phyloP scores from a whole-genome alignment of 2,797 vertebrate genomes.

The Megaceryle alcyon region DNA sequence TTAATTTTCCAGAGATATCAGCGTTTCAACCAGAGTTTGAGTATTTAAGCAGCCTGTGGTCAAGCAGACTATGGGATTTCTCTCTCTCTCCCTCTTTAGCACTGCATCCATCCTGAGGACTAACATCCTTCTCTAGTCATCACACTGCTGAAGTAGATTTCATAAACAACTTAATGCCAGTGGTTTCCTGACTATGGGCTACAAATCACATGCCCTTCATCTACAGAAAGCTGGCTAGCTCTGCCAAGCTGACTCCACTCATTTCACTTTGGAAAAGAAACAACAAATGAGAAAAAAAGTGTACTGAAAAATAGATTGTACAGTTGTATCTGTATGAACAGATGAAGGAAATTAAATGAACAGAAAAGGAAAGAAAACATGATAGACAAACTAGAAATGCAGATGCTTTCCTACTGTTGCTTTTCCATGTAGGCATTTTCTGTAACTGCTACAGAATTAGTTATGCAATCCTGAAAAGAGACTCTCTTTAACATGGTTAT shows the following conservation, averaged over 20 bases:
- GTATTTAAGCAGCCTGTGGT: neutral
- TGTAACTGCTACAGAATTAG: neutral
- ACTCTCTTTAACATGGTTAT: neutral
- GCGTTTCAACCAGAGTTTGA: neutral
- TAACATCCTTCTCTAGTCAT: neutral
- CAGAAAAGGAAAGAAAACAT: neutral
- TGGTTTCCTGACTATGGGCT: neutral
- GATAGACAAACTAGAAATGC: neutral
- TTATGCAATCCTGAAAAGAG: neutral
- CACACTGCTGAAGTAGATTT: neutral
- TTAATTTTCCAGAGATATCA: neutral
- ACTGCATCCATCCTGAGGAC: neutral
- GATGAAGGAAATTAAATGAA: neutral
- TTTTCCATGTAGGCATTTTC: neutral
- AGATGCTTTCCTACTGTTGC: neutral
- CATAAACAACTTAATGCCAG: conserved; percentile 13
- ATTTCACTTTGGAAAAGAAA: conserved; percentile 7
- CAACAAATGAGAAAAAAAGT: neutral
- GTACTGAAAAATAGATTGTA: neutral
- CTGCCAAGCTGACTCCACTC: conserved; percentile 1
- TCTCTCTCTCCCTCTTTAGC: neutral
- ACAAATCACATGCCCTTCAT: conserved; percentile 14
- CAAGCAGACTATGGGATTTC: neutral
- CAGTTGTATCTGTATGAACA: neutral
- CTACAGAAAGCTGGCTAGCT: conserved; percentile 4